Evolutionary conservation across 2,797 vertebrate genomes (phyloP).

Genomic region (Acrossocheilus fasciatus): DNA sequence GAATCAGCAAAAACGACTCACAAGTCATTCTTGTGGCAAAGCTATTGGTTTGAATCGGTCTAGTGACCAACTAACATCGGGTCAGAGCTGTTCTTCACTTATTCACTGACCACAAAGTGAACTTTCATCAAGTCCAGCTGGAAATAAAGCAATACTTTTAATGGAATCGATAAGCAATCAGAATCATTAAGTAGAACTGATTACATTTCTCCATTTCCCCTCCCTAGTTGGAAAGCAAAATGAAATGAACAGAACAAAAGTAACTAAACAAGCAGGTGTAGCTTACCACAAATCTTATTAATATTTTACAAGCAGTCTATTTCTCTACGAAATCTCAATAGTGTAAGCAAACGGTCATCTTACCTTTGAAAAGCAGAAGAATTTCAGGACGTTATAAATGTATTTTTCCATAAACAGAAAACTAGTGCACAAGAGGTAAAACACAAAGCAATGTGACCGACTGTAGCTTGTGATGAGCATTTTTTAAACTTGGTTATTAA

Average conservation of each 20-base stretch:
- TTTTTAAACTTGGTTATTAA: constrained; percentile 1
- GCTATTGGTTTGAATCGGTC: background rate
- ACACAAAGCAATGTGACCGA: constrained; percentile 1
- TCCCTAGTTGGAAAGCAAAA: background rate
- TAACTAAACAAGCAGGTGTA: background rate
- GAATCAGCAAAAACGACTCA: background rate
- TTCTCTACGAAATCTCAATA: background rate
- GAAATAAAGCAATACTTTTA: background rate
- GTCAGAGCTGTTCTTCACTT: background rate
- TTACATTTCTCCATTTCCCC: background rate
- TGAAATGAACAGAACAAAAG: background rate
- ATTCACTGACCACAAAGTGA: background rate
- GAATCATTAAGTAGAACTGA: background rate
- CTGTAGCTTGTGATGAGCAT: background rate
- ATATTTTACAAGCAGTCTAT: background rate
- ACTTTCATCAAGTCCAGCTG: background rate
- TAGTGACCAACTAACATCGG: background rate
- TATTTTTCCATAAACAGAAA: background rate
- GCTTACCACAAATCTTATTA: background rate
- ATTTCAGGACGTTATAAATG: background rate
- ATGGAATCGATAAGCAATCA: background rate
- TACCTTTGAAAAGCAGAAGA: constrained; percentile 4
- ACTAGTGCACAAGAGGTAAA: background rate
- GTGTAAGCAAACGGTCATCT: background rate
- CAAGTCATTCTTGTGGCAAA: background rate